Evolutionary conservation across 1,140 invertebrate species (phyloP).

Genomic region (Hormaphis cornu): DNA sequence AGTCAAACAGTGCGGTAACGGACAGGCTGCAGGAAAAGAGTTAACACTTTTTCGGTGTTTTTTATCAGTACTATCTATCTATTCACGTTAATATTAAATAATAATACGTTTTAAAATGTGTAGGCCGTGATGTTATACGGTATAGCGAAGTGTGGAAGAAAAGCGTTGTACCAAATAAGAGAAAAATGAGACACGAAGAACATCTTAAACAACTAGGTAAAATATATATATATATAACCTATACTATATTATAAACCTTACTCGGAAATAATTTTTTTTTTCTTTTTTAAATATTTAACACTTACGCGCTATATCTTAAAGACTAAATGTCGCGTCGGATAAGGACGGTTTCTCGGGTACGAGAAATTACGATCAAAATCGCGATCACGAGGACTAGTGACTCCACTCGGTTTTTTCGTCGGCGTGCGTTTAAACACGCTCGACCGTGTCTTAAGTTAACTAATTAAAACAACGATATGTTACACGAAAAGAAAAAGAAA

Average conservation of each 20-base stretch:
- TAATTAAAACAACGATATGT: too few relatives aligned
- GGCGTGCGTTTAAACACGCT: not conserved
- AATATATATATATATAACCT: too few relatives aligned
- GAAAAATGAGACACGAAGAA: not conserved
- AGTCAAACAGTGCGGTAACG: not conserved
- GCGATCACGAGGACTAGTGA: slow-evolving; percentile 22
- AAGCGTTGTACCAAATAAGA: too few relatives aligned
- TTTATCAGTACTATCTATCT: too few relatives aligned
- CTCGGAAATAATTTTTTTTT: not conserved
- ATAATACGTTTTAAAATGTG: too few relatives aligned
- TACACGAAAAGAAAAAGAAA: too few relatives aligned
- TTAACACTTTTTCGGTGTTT: too few relatives aligned
- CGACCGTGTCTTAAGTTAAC: too few relatives aligned
- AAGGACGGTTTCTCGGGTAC: not conserved
- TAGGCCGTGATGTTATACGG: too few relatives aligned
- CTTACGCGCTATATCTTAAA: slow-evolving; percentile 3
- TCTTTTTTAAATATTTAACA: not conserved
- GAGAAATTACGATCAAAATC: slow-evolving; percentile 20
- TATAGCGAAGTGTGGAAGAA: too few relatives aligned
- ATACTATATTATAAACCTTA: not conserved
- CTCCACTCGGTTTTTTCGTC: not conserved
- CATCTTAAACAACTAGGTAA: not conserved
- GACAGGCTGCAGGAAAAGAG: too few relatives aligned
- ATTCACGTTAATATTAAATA: too few relatives aligned
- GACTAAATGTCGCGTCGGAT: slow-evolving; percentile 9